Conservation (phyloP, 1,140 invertebrate species). For the Caligus rogercresseyi region DNA sequence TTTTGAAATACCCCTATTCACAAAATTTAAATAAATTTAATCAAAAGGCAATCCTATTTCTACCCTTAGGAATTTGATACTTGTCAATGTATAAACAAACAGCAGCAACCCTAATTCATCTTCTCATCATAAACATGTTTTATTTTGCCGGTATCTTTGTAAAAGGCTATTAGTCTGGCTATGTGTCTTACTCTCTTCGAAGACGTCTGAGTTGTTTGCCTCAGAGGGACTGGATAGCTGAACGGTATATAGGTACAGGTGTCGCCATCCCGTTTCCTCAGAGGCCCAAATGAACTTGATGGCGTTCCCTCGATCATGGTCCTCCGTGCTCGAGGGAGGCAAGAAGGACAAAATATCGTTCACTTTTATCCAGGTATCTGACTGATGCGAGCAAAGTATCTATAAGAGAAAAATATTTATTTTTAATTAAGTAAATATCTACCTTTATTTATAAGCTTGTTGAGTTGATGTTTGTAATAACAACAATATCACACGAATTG, state of each 20-base stretch:
- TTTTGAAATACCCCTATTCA: no score
- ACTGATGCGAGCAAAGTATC: slow-evolving; percentile 47
- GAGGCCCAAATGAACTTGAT: slow-evolving; percentile 75
- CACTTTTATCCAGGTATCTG: slow-evolving; percentile 66
- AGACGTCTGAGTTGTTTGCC: neutral
- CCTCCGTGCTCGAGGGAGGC: slow-evolving; percentile 21
- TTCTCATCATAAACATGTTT: no score
- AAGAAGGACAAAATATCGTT: slow-evolving; percentile 25
- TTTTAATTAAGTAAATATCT: neutral
- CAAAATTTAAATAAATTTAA: no score
- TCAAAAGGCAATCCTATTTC: no score
- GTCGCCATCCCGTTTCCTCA: slow-evolving; percentile 75
- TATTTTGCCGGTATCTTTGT: no score
- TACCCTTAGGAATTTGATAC: no score
- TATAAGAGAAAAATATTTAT: slow-evolving; percentile 32
- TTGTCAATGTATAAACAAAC: no score
- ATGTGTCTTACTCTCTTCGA: slow-evolving; percentile 20
- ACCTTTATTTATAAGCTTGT: neutral
- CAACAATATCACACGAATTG: slow-evolving; percentile 1
- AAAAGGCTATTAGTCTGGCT: no score
- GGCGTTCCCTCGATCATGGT: slow-evolving; percentile 25
- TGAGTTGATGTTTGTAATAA: no score
- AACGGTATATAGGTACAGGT: slow-evolving; percentile 47
- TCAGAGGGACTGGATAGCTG: neutral
- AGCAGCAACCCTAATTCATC: no score